These are phyloP conservation scores for Limnodromus scolopaceus DNA, from an alignment of 2,797 vertebrate species.

Conservation along the genomic window DNA sequence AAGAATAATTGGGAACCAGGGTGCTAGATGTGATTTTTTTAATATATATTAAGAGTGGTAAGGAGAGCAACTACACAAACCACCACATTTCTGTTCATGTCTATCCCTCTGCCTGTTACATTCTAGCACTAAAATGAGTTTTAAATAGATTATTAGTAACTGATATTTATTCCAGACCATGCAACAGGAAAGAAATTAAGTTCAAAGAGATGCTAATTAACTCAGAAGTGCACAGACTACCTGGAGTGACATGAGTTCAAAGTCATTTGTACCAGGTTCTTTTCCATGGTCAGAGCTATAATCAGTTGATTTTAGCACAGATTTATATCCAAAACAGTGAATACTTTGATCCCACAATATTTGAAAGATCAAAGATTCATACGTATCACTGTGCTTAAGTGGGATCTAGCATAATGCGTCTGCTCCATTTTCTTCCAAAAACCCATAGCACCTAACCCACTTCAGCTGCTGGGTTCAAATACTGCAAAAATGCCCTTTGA, in stretches of 20 bases:
- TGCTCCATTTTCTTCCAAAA: slow-evolving; percentile 36
- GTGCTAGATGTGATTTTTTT: not conserved
- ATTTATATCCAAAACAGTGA: slow-evolving; percentile 70
- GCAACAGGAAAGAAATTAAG: slow-evolving; percentile 57
- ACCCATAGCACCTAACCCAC: not conserved
- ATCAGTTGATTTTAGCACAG: slow-evolving; percentile 72
- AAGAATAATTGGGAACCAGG: not conserved
- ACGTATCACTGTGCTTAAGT: slow-evolving; percentile 49
- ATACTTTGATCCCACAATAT: slow-evolving; percentile 73
- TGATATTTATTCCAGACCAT: slow-evolving; percentile 64
- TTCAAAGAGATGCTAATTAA: slow-evolving; percentile 79
- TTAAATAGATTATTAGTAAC: slow-evolving; percentile 59
- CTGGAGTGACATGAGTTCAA: slow-evolving; percentile 71
- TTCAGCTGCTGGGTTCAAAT: not conserved
- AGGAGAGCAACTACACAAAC: not conserved
- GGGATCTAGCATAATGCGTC: not conserved
- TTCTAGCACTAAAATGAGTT: slow-evolving; percentile 44
- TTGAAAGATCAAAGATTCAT: slow-evolving; percentile 77
- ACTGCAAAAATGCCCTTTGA: not conserved
- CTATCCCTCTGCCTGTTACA: slow-evolving; percentile 24
- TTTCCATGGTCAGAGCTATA: slow-evolving; percentile 64
- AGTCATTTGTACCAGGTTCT: slow-evolving; percentile 65
- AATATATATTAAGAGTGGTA: not conserved
- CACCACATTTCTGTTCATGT: not conserved
- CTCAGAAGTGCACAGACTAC: slow-evolving; percentile 37